These are phyloP conservation scores for Sarcophaga variegata DNA, from an alignment of 2,888 invertebrate species.

Conservation along the genomic window DNA sequence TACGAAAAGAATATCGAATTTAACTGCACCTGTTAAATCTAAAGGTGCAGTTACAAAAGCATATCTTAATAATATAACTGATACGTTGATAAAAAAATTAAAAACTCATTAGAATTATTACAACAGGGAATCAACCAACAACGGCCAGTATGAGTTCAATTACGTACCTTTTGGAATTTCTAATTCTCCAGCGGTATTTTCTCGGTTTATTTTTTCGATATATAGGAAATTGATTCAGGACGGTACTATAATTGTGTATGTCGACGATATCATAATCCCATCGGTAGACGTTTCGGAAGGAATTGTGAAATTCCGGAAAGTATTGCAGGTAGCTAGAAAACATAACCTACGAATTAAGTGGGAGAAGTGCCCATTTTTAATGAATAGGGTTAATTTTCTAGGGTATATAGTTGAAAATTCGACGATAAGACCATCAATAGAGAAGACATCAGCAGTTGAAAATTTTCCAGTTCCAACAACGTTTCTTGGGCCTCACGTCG, in stretches of 20 bases:
- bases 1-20: too few species aligned
- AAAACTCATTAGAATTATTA: too few species aligned
- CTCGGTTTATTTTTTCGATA: constrained; percentile 54
- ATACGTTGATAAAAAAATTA: too few species aligned
- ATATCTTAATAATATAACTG: too few species aligned
- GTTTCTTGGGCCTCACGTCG: constrained; percentile 54
- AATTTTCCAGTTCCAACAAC: constrained; percentile 47
- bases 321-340: constrained; percentile 44
- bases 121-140: not conserved
- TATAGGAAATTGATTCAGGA: constrained; percentile 60
- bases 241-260: constrained; percentile 30
- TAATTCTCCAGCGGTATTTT: constrained; percentile 9
- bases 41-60: too few species aligned
- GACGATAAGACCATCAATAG: constrained; percentile 46
- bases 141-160: constrained; percentile 64
- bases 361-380: constrained; percentile 68
- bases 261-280: constrained; percentile 38
- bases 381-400: constrained; percentile 57
- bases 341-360: constrained; percentile 63
- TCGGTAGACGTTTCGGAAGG: constrained; percentile 35
- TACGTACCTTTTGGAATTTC: constrained; percentile 67
- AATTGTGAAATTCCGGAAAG: constrained; percentile 9
- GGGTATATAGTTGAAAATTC: constrained; percentile 61
- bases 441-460: constrained; percentile 48
- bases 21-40: too few species aligned